These are phyloP conservation scores for Montipora foliosa DNA, from an alignment of 64 coral and sea anemone genomes.

Conservation along the genomic window DNA sequence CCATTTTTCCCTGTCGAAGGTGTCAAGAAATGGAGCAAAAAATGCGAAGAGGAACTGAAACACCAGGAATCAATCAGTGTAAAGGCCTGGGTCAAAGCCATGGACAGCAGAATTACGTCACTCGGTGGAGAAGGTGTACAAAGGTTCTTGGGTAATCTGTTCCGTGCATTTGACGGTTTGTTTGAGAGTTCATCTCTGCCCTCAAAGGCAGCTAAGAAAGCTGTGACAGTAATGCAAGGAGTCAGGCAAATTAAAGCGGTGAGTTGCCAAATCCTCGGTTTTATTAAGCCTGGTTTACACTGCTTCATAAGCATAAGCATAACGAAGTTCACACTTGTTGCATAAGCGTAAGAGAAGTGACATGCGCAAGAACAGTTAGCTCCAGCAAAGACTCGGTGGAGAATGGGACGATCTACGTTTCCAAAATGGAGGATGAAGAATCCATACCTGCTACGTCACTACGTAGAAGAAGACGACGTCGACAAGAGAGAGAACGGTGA, in stretches of 20 bases:
- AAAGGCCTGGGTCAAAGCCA: constrained; percentile 90
- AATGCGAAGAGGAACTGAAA: constrained; percentile 65
- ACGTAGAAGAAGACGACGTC: no score
- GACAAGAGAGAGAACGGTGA: no score
- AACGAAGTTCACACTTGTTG: no score
- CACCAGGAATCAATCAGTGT: constrained; percentile 89
- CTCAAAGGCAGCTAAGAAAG: constrained; percentile 65
- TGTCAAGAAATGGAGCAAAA: constrained; percentile 91
- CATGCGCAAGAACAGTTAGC: no score
- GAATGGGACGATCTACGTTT: no score
- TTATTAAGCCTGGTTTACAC: no score
- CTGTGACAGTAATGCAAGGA: constrained; percentile 82
- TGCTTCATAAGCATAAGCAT: no score
- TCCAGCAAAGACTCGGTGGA: no score
- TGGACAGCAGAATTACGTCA: constrained; percentile 93
- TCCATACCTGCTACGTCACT: no score
- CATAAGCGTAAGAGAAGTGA: no score
- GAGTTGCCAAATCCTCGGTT: background rate
- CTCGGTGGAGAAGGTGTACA: constrained; percentile 92
- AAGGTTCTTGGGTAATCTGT: constrained; percentile 92
- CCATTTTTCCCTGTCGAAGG: constrained; percentile 28
- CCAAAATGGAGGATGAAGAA: no score
- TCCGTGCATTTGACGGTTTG: constrained; percentile 94
- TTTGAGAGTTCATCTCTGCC: constrained; percentile 83
- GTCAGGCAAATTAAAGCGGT: constrained; percentile 86